A percentile compares a stretch with the other conserved stretches of the same genome.
Evolutionary conservation across 2,797 vertebrate genomes (phyloP).

Genomic region (Myotis pilosus): DNA sequence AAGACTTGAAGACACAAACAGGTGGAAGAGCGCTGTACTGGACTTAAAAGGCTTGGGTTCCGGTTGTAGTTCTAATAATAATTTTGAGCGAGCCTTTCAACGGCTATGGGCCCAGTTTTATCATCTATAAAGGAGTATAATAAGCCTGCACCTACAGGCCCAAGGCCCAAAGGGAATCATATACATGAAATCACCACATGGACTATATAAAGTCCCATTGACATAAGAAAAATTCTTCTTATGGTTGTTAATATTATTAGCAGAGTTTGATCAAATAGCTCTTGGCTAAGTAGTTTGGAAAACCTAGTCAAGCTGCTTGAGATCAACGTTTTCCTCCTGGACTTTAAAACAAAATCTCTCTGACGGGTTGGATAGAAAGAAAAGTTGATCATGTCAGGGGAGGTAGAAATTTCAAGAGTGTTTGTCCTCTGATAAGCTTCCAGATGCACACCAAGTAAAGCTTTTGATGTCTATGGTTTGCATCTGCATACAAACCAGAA

Average conservation of each 20-base stretch:
- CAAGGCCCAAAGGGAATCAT: not conserved
- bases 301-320: not conserved
- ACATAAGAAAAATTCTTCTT: not conserved
- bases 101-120: not conserved
- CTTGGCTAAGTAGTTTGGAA: not conserved
- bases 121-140: not conserved
- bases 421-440: not conserved
- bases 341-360: slow-evolving; percentile 17
- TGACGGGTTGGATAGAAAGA: not conserved
- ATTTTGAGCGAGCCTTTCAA: not conserved
- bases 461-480: slow-evolving; percentile 27
- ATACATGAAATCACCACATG: not conserved
- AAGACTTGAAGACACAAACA: not conserved
- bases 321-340: slow-evolving; percentile 10
- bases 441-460: not conserved
- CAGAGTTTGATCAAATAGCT: not conserved
- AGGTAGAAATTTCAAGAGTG: not conserved
- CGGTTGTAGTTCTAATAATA: not conserved
- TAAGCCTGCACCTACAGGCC: not conserved
- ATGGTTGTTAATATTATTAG: not conserved
- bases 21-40: not conserved
- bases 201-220: not conserved
- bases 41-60: not conserved
- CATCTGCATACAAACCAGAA: not conserved
- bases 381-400: not conserved